Evolutionary conservation across 2,888 invertebrate genomes (phyloP).

Genomic region (Nymphalis c-album): DNA sequence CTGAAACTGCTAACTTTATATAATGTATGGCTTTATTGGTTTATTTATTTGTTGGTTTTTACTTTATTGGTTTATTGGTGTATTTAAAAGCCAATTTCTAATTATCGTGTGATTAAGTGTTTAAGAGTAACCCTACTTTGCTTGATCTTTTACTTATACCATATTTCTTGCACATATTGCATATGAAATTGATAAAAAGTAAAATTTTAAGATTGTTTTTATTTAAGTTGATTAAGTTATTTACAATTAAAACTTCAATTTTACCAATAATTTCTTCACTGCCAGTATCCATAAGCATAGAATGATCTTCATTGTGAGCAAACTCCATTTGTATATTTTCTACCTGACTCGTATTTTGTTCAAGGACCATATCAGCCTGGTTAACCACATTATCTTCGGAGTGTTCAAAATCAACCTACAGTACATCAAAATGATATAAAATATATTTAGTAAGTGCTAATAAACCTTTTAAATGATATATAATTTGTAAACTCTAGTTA

Average conservation of each 20-base stretch:
- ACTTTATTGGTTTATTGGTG: no score
- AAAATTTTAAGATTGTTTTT: no score
- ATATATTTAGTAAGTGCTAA: no score
- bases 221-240: background rate
- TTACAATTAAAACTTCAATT: background rate
- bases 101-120: background rate
- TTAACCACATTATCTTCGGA: constrained; percentile 57
- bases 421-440: background rate
- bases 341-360: constrained; percentile 48
- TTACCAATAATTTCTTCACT: constrained; percentile 74
- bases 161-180: no score
- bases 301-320: constrained; percentile 64
- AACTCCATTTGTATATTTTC: constrained; percentile 68
- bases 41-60: no score
- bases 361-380: constrained; percentile 62
- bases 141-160: no score
- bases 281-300: constrained; percentile 69
- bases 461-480: no score
- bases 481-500: background rate
- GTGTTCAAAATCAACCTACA: constrained; percentile 71
- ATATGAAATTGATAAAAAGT: no score
- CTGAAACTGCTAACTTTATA: constrained; percentile 52
- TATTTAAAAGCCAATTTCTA: no score
- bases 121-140: no score
- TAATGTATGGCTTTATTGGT: background rate